phyloP scores from a whole-genome alignment of 2,888 invertebrate genomes.

The Phania funesta region DNA sequence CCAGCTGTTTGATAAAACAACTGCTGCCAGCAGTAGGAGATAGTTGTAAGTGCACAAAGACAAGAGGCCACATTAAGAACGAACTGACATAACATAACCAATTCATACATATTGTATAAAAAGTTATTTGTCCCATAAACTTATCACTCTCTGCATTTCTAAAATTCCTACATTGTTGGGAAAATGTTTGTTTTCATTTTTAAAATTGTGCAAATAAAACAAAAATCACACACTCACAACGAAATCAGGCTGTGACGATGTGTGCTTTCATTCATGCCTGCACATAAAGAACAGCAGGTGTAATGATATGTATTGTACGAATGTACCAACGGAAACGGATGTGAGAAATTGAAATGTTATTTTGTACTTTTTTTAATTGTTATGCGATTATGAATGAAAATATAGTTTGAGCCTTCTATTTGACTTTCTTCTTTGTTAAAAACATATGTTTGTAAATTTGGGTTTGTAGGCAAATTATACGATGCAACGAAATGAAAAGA shows the following conservation, averaged over 20 bases:
- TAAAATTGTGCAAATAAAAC: background rate
- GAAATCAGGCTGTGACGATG: conserved; percentile 2
- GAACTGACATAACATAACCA: conserved; percentile 1
- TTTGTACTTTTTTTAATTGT: conserved; percentile 58
- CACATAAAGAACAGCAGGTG: background rate
- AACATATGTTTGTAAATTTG: no score
- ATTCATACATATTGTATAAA: background rate
- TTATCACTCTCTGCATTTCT: background rate
- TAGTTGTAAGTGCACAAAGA: conserved; percentile 61
- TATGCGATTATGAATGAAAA: background rate
- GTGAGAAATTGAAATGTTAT: conserved; percentile 74
- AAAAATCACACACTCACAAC: background rate
- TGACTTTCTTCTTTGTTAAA: no score
- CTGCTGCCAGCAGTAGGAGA: conserved; percentile 9
- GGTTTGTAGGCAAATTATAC: no score
- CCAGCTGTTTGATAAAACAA: conserved; percentile 1
- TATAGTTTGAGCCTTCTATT: no score
- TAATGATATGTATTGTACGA: conserved; percentile 5
- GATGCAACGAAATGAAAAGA: no score
- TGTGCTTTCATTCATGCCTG: conserved; percentile 24
- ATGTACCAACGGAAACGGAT: conserved; percentile 73
- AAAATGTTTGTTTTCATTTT: conserved; percentile 4
- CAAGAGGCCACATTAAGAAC: conserved; percentile 53
- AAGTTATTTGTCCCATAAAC: background rate
- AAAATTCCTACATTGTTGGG: conserved; percentile 28